Evolutionary conservation across 1,140 invertebrate genomes (phyloP), one percentile per base, ranked within the genome.

Genomic region (Gryllus bimaculatus): DNA sequence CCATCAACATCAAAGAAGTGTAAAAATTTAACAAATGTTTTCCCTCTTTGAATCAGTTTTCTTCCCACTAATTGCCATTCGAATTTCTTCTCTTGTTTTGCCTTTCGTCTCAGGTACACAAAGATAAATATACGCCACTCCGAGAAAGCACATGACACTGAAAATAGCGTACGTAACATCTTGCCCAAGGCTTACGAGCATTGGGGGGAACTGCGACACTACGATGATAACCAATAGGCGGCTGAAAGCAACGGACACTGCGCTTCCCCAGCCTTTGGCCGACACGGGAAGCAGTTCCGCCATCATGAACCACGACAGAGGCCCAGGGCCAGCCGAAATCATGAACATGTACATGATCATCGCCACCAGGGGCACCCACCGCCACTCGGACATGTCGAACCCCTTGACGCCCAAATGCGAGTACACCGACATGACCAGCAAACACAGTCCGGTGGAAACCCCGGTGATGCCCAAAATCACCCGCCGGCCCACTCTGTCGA

Each of bases 271-370:
- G 13, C 88, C 89, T 82, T 90, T 88, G 6, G 90, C 90, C 82
- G 89, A 88, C 6, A 88, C 87, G 18, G 92, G 90, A 79, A 92
- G 91, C n/a, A 92, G 85, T 85, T 93, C 90, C 18, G 86, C 89
- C 81, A 92, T 90, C 82, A 93, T 86, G 8, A 93, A 87, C 87
- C 92, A 93, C 0, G 93, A 92, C 75, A 94, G 90, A 12, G 93
- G 90, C 48, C 92, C 92, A 84, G 90, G 91, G 7, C 92, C 92
- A 20, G 91, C 80, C 12, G 88, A 86, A 83, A 91, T 91, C 18
- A 85, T 86, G 54, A 86, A 82, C 21, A 90, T 87, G 82, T 87
- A 90, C 0, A 87, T 75, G 81, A 87, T 89, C 0, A 88, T 76
- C 8, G 87, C 81, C 0, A 88, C 77, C 0, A 89, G 81, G 8